A percentile compares a stretch with the other conserved stretches of the same genome.
These are phyloP conservation scores for Anas platyrhynchos DNA, from an alignment of 2,113 vertebrate species.

Conservation along the genomic window DNA sequence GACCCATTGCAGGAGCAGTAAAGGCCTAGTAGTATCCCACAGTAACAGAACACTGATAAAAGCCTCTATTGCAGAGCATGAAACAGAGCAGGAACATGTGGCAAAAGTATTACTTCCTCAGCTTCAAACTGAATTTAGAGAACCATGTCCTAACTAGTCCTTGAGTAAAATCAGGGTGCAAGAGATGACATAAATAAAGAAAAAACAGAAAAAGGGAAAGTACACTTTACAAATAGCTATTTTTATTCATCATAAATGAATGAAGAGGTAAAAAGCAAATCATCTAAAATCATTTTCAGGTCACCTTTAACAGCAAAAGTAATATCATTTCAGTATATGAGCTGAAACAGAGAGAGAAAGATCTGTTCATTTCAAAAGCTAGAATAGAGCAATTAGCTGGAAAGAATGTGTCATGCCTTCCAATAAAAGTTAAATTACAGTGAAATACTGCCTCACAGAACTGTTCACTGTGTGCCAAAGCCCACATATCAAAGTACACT, in stretches of 20 bases:
- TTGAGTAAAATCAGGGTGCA: background rate
- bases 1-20: background rate
- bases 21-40: background rate
- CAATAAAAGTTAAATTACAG: constrained; percentile 44
- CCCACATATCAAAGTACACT: background rate
- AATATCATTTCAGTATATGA: constrained; percentile 41
- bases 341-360: constrained; percentile 37
- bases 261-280: constrained; percentile 7
- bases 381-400: constrained; percentile 41
- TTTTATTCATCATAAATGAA: background rate
- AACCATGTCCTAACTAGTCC: background rate
- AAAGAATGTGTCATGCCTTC: constrained; percentile 48
- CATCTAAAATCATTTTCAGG: background rate
- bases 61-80: background rate
- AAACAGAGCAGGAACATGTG: background rate
- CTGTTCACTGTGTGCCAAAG: background rate
- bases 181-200: background rate
- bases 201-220: background rate
- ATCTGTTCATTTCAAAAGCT: constrained; percentile 58
- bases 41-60: background rate
- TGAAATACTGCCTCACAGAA: constrained; percentile 31
- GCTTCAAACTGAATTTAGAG: background rate
- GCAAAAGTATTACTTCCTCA: background rate
- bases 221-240: background rate
- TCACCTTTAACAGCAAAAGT: constrained; percentile 46